These are phyloP conservation scores for Heliconius hortense DNA, from an alignment of 2,888 invertebrate genomes.

Conservation along the genomic window DNA sequence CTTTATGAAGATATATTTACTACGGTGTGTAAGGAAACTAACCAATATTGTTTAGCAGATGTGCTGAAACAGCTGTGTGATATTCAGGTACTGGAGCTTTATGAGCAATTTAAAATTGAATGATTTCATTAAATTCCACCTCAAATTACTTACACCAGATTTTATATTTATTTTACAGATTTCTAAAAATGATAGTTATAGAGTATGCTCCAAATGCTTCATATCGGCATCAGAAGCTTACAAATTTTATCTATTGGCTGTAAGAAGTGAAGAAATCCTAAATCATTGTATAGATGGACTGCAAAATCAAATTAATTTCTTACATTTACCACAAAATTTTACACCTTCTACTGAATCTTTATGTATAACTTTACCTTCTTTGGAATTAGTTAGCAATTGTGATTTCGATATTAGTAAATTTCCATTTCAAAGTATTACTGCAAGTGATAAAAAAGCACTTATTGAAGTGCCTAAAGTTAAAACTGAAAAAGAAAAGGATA, in stretches of 20 bases:
- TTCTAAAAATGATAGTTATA: constrained; percentile 53
- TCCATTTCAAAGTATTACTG: constrained; percentile 40
- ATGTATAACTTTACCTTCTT: constrained; percentile 58
- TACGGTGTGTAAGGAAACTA: constrained; percentile 60
- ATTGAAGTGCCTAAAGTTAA: constrained; percentile 34
- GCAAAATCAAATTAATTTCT: constrained; percentile 49
- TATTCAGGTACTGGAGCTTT: constrained; percentile 30
- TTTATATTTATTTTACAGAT: constrained; percentile 53
- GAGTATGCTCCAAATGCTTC: constrained; percentile 65
- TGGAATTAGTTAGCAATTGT: constrained; percentile 48
- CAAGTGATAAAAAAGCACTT: neutral
- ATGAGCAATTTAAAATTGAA: neutral
- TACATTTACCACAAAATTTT: constrained; percentile 50
- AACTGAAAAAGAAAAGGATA: constrained; percentile 17
- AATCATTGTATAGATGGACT: constrained; percentile 60
- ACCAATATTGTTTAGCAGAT: constrained; percentile 67
- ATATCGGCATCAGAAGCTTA: constrained; percentile 59
- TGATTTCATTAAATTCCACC: neutral
- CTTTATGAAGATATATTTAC: constrained; percentile 65
- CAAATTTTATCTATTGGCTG: constrained; percentile 60
- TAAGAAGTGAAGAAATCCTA: constrained; percentile 58
- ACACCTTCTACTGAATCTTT: constrained; percentile 48
- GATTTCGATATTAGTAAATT: constrained; percentile 56
- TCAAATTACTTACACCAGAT: neutral
- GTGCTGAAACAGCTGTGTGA: constrained; percentile 54